A percentile compares a stretch with the other conserved stretches of the same genome.
These are phyloP conservation scores for Merluccius polli DNA, from an alignment of 2,797 vertebrate species.

Conservation along the genomic window DNA sequence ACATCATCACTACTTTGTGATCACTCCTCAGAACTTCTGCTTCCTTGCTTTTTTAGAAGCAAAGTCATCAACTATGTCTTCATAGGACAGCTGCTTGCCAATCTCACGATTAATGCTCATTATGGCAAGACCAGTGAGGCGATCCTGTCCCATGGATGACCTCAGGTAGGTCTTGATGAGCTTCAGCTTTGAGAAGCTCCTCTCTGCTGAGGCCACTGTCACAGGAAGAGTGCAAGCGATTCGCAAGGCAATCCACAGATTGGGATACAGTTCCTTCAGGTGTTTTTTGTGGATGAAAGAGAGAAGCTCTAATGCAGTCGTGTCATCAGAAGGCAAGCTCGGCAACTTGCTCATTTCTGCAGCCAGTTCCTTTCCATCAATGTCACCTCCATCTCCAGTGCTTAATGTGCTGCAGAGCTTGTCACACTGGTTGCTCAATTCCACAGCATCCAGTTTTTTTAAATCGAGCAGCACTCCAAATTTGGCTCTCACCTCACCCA, in stretches of 20 bases:
- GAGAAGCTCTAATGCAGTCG: constrained; percentile 20
- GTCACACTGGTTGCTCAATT: no score
- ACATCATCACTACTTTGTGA: no score
- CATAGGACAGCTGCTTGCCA: constrained; percentile 3
- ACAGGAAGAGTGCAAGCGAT: constrained; percentile 27
- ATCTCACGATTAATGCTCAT: no score
- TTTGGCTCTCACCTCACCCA: no score
- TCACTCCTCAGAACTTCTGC: constrained; percentile 1
- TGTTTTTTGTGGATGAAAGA: constrained; percentile 21
- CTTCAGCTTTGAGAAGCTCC: no score
- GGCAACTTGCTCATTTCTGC: constrained; percentile 23
- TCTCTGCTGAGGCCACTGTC: constrained; percentile 25
- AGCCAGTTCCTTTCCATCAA: neutral
- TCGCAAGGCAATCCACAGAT: constrained; percentile 24
- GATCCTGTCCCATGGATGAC: neutral
- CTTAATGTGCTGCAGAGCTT: no score
- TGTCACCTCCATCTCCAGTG: no score
- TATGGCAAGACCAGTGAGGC: neutral
- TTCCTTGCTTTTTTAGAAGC: constrained; percentile 2
- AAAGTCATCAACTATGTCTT: constrained; percentile 8
- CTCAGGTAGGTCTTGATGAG: constrained; percentile 18
- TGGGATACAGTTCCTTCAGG: constrained; percentile 21
- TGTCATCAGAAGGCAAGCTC: neutral
- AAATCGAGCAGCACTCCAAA: no score
- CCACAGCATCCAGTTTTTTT: no score